Evolutionary conservation across 1,140 invertebrate species (phyloP), one percentile per base, ranked within the genome.

Genomic region (Drosophila leontia): DNA sequence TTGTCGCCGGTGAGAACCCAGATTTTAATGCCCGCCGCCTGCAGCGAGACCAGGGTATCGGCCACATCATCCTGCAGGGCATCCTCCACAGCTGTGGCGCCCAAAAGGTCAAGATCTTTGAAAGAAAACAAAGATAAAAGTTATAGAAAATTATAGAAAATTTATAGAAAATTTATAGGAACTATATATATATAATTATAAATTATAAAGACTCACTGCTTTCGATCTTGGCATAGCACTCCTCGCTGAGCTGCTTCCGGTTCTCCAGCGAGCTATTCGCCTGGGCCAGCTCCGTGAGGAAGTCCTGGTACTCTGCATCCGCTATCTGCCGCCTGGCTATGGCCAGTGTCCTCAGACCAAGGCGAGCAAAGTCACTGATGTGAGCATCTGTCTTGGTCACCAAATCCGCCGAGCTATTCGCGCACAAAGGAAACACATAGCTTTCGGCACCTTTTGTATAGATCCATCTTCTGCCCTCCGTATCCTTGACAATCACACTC

Each of bases 281-380:
- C 34, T 78, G 81, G 2, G 75, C 77, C 53, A 93, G 48, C 2
- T 87, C 78, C 3, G 19, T 60, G 3, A 91, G 15, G 56, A 93
- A 92, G 9, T 82, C 91, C 34, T 92, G 84, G 70, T 94, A 94
- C 82, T 95, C 94, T 3, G 93, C 92, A 4, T 92, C 86, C 1
- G 92, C 77, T 57, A 95, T 92, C 78, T 96, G 94, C 68, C 98
- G 95, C 57, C 97, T 95, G 1, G 96, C 95, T 35, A 96, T 94
- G 3, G 97, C 98, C 29, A 99, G 94, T 0, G 98, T 99, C 67
- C 98, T 93, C 11, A 98, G 93, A 23, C 98, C 98, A 92, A 96
- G 95, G 2, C 95, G 95, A 0, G 99, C 99, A 94, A 99, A 99
- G 45, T 95, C 94, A 90, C 98, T 97, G 39, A 99, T 95, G 93